phyloP scores from a whole-genome alignment of 2,888 invertebrate species.

The Nycteola revayana region DNA sequence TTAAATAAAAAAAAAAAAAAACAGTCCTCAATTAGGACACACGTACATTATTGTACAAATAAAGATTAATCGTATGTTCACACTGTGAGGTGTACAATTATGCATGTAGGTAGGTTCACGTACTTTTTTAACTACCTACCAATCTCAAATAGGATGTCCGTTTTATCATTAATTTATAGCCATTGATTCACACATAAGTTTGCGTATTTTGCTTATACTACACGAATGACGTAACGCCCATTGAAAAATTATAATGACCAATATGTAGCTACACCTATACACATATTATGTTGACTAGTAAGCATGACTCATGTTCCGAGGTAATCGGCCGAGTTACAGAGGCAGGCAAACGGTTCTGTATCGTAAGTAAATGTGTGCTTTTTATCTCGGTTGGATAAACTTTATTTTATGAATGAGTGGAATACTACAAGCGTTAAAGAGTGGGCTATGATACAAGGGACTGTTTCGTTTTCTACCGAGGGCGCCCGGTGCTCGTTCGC shows the following conservation, averaged over 20 bases:
- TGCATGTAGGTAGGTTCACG: not conserved
- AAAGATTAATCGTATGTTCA: no score
- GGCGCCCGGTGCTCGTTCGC: slow-evolving; percentile 36
- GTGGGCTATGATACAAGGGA: slow-evolving; percentile 39
- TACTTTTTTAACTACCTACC: not conserved
- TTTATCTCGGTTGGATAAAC: slow-evolving; percentile 52
- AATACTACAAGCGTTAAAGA: slow-evolving; percentile 41
- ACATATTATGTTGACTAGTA: slow-evolving; percentile 35
- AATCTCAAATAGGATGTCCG: slow-evolving; percentile 21
- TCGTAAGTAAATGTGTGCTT: slow-evolving; percentile 37
- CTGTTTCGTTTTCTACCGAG: slow-evolving; percentile 42
- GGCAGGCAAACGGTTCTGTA: slow-evolving; percentile 41
- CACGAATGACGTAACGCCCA: slow-evolving; percentile 53
- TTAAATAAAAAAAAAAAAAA: no score
- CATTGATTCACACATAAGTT: slow-evolving; percentile 42
- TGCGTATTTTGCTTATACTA: slow-evolving; percentile 50
- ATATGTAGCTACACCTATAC: slow-evolving; percentile 39
- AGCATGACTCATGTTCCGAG: slow-evolving; percentile 46
- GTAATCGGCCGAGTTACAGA: slow-evolving; percentile 52
- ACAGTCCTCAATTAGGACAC: no score
- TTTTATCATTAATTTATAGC: slow-evolving; percentile 21
- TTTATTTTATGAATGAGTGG: slow-evolving; percentile 66
- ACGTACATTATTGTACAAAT: no score
- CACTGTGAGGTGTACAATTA: no score
- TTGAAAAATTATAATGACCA: slow-evolving; percentile 57